Conservation (phyloP, 2,888 invertebrate genomes). For the Galerucella calmariensis region DNA sequence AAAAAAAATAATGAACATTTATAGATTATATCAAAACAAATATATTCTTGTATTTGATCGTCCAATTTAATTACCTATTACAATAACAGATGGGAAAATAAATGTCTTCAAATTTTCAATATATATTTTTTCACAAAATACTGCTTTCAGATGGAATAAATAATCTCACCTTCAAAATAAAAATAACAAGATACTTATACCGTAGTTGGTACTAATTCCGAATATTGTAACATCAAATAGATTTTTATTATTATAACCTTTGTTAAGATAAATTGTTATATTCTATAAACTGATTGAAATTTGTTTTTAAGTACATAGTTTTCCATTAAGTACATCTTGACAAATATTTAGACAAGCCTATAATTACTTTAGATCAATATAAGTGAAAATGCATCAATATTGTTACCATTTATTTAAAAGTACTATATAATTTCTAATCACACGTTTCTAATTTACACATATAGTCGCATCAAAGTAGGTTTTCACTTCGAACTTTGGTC, state of each 20-base stretch:
- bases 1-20: constrained; percentile 41
- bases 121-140: constrained; percentile 14
- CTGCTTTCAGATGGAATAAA: constrained; percentile 15
- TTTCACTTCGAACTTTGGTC: no score
- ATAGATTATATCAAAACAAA: constrained; percentile 28
- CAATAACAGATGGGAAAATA: constrained; percentile 14
- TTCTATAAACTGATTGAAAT: not conserved
- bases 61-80: constrained; percentile 20
- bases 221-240: not conserved
- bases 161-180: not conserved
- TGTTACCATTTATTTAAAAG: not conserved
- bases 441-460: not conserved
- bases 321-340: constrained; percentile 4
- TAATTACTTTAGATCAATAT: not conserved
- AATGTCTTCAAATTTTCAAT: constrained; percentile 24
- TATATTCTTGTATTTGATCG: constrained; percentile 17
- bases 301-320: constrained; percentile 2
- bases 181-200: not conserved
- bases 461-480: not conserved
- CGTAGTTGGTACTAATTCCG: not conserved
- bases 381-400: not conserved
- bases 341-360: not conserved
- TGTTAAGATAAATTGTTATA: not conserved
- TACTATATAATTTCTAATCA: constrained; percentile 1
- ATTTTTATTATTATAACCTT: not conserved